Evolutionary conservation across 1,140 invertebrate genomes (phyloP), one percentile per base, ranked within the genome.

Genomic region (Hyphantria cunea): DNA sequence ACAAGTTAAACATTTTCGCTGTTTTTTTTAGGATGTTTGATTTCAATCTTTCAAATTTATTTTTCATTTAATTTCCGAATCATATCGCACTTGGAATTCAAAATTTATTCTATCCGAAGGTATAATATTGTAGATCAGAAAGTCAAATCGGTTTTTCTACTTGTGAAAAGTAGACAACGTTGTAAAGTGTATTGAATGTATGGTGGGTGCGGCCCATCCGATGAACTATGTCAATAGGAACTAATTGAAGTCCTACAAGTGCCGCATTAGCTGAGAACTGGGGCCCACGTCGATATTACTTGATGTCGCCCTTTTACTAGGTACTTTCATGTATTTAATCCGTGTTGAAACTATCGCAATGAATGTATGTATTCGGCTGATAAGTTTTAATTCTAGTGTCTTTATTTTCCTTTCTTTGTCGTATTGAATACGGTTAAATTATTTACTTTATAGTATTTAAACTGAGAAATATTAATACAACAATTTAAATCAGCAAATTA

Each of bases 1-100:
- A 96, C 14, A 96, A 89, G 70, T 95, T 96, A 72, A 96, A 95
- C 95, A 96, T 96, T 34, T 91, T 91, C n/a, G 8, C 61, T 9
- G 63, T 54, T 58, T 70, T 68, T 31, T 53, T 59, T 51, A 49
- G 14, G 31, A 74, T 15, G 66, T 52, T 73, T 51, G 25, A 37
- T 56, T 55, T 76, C 4, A 78, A 59, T n/a, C 67, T 66, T 9
- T 48, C 11, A 11, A 80, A 61, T 44, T 45, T 72, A 31, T 67
- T 52, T 81, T 52, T 72, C 78, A 81, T 80, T 42, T 45, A 58
- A 9, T 25, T 25, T 39, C 7, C 37, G n/a, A 39, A n/a, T 10
- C 37, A 39, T 39, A 39, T 3, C 17, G 17, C 17, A 25, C 17
- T 25, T 25, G 5, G 17, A 5, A 25, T 25, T 25, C 17, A 1